Evolutionary conservation across 2,888 invertebrate genomes (phyloP).

Genomic region (Trichacis sp.): DNA sequence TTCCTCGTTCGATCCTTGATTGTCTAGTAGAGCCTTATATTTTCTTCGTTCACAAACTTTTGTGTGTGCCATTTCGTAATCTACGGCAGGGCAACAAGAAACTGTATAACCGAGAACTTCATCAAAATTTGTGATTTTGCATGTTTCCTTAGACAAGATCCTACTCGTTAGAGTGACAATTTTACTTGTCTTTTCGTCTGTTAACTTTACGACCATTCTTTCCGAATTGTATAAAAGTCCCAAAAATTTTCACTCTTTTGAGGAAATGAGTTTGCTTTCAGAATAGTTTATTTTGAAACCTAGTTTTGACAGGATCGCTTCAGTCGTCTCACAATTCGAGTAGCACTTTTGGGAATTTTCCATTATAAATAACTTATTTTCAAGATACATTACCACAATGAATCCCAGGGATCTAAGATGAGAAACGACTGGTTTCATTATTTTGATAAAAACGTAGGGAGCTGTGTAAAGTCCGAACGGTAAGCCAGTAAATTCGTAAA

Average conservation of each 20-base stretch:
- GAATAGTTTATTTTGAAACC: constrained; percentile 24
- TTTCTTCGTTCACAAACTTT: not conserved
- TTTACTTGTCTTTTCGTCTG: constrained; percentile 75
- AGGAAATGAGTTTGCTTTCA: constrained; percentile 16
- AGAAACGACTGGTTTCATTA: constrained; percentile 25
- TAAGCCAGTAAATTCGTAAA: no score
- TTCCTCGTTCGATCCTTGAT: no score
- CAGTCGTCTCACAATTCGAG: not conserved
- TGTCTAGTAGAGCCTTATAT: no score
- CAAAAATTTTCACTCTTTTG: constrained; percentile 12
- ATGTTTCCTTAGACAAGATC: no score
- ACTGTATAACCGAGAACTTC: no score
- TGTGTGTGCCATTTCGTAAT: no score
- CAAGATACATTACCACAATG: constrained; percentile 17
- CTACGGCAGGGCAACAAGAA: no score
- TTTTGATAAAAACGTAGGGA: no score
- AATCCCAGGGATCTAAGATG: constrained; percentile 20
- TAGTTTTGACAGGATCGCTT: constrained; percentile 6
- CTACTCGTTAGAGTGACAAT: no score
- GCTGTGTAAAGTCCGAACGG: constrained; percentile 17
- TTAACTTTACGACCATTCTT: no score
- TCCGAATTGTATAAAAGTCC: no score
- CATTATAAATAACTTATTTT: constrained; percentile 26
- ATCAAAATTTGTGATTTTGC: no score
- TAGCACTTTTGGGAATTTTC: constrained; percentile 7